Conservation (phyloP, 2,888 invertebrate species). For the Synergus itoensis region DNA sequence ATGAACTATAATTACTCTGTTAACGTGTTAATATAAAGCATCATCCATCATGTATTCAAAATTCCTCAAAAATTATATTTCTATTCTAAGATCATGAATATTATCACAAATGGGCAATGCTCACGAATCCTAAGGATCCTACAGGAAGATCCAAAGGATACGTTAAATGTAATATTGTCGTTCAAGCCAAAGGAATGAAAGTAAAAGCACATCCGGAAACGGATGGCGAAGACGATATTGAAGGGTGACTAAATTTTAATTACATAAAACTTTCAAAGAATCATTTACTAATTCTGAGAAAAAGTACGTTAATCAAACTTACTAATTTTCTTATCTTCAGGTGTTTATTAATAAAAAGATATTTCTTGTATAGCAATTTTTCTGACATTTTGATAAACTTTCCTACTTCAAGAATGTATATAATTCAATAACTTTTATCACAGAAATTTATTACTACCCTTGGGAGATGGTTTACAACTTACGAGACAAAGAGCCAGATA, state of each 20-base stretch:
- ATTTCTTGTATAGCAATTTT: background rate
- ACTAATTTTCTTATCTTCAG: background rate
- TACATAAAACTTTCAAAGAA: background rate
- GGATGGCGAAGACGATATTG: constrained; percentile 85
- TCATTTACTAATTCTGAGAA: background rate
- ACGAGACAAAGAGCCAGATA: constrained; percentile 79
- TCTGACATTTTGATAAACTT: background rate
- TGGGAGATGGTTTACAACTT: constrained; percentile 75
- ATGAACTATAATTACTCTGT: background rate
- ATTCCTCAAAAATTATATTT: constrained; percentile 19
- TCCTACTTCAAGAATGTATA: background rate
- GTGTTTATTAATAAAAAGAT: too few relatives aligned
- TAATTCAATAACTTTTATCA: constrained; percentile 45
- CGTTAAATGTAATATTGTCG: constrained; percentile 89
- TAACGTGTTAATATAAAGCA: background rate
- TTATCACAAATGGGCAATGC: constrained; percentile 91
- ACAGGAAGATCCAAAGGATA: constrained; percentile 84
- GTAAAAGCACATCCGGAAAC: constrained; percentile 79
- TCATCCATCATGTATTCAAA: constrained; percentile 14
- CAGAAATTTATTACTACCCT: constrained; percentile 85
- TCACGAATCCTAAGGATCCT: constrained; percentile 83
- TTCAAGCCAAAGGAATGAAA: constrained; percentile 85
- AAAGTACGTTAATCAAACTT: background rate
- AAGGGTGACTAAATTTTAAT: constrained; percentile 79
- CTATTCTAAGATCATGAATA: constrained; percentile 85